Evolutionary conservation across 1,140 invertebrate species (phyloP), one percentile per base, ranked within the genome.

Genomic region (Nasonia giraulti): DNA sequence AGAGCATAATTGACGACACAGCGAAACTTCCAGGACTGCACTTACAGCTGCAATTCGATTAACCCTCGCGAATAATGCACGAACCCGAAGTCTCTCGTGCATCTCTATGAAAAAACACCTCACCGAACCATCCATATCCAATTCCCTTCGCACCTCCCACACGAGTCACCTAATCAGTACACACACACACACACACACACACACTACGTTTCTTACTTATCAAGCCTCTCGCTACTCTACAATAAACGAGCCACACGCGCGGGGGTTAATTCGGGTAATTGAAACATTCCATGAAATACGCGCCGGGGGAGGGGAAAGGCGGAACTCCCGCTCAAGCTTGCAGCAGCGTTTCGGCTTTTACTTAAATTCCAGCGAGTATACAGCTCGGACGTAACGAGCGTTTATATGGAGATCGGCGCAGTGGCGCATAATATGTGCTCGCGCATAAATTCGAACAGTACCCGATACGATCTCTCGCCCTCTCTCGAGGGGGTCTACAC

Each of bases 261-360:
- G 20, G 0, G 5, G 55, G 20, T 76, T 82, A 82, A 82, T 82
- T 82, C 50, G 81, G 11, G 50, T 82, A 82, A 82, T 82, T 82
- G 81, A 82, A 82, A 76, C 81, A 76, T 76, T 82, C 71, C 73
- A 55, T 82, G 81, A 82, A 75, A 82, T 76, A 76, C 71, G 37
- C 27, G n/a, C n/a, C 0, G 3, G 2, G 33, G 71, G 12, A 40
- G 71, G 7, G 33, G 71, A 11, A 40, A 23, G 33, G 33, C 33
- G 33, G 5, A 37, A 37, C 33, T 37, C 33, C 3, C 33, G 74
- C 74, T 27, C 27, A 1, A 27, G 27, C 27, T 27, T 27, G 27
- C 27, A 27, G 27, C 27, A 27, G 40, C 50, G 74, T 76, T 23
- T 76, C n/a, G 74, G 37, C 37, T 76, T 76, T 76, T 76, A 76